Percentiles rank a stretch among this genome's conserved stretches.
phyloP scores from a whole-genome alignment of 2,888 invertebrate genomes.

The Petrolisthes manimaculis region DNA sequence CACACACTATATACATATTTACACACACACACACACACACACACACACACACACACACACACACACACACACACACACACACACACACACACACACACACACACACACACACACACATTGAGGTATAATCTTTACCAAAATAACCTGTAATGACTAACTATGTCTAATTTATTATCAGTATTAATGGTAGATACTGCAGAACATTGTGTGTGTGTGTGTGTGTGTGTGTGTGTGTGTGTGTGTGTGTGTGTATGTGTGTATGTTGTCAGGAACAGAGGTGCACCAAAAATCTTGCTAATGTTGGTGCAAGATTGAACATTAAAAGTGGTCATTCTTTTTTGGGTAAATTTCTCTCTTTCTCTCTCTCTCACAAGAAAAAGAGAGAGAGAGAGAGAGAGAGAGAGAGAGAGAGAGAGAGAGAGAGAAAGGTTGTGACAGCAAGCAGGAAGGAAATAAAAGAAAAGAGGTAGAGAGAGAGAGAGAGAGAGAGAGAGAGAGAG shows the following conservation, averaged over 20 bases:
- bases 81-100: conserved; percentile 18
- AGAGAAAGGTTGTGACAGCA: not conserved
- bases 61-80: conserved; percentile 18
- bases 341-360: too few species aligned
- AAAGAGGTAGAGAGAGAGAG: not conserved
- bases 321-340: too few species aligned
- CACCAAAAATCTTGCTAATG: too few species aligned
- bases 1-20: conserved; percentile 2
- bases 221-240: conserved; percentile 3
- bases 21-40: too few species aligned
- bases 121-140: too few species aligned
- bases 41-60: conserved; percentile 14
- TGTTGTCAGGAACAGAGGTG: too few species aligned
- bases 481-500: too few species aligned
- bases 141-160: too few species aligned
- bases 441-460: not conserved
- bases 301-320: too few species aligned
- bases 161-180: too few species aligned
- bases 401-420: not conserved
- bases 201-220: not conserved
- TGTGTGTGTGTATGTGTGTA: too few species aligned
- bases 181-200: not conserved
- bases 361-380: not conserved
- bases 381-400: not conserved
- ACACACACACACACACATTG: not conserved